phyloP scores from a whole-genome alignment of 2,113 vertebrate genomes.

The Callospermophilus lateralis region DNA sequence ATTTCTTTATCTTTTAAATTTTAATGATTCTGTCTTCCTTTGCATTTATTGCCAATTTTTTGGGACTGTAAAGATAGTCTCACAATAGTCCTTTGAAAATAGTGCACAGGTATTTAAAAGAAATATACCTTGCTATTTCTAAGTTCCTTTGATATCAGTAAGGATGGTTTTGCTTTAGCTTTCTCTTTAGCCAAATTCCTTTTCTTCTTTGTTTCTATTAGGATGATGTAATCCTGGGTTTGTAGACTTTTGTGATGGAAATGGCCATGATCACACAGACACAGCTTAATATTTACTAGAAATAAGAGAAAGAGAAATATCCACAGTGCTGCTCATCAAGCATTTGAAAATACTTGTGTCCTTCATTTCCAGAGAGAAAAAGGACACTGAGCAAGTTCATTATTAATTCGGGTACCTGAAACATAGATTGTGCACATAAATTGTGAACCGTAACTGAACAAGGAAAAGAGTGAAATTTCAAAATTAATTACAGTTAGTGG shows the following conservation, averaged over 20 bases:
- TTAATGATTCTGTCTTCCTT: slow-evolving; percentile 35
- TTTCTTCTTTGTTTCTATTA: slow-evolving; percentile 72
- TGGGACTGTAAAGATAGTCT: not conserved
- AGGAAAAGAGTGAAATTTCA: slow-evolving; percentile 34
- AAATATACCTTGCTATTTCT: slow-evolving; percentile 78
- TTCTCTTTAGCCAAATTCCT: slow-evolving; percentile 69
- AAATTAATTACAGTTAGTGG: not conserved
- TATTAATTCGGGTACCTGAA: not conserved
- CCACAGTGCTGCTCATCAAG: not conserved
- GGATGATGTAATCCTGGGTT: slow-evolving; percentile 73
- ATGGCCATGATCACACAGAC: slow-evolving; percentile 70
- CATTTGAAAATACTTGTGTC: slow-evolving; percentile 34
- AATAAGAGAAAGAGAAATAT: slow-evolving; percentile 62
- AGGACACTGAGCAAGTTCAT: not conserved
- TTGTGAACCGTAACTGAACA: not conserved
- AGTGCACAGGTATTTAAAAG: slow-evolving; percentile 73
- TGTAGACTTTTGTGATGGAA: slow-evolving; percentile 82
- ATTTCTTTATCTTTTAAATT: slow-evolving; percentile 72
- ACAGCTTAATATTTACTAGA: slow-evolving; percentile 69
- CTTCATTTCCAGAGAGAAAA: slow-evolving; percentile 58
- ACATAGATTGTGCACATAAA: not conserved
- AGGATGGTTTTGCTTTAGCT: slow-evolving; percentile 79
- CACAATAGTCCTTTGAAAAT: slow-evolving; percentile 76
- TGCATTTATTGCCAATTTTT: slow-evolving; percentile 71
- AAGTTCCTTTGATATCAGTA: slow-evolving; percentile 66